phyloP scores from a whole-genome alignment of 1,140 invertebrate genomes.

The Aphaenogaster rudis region DNA sequence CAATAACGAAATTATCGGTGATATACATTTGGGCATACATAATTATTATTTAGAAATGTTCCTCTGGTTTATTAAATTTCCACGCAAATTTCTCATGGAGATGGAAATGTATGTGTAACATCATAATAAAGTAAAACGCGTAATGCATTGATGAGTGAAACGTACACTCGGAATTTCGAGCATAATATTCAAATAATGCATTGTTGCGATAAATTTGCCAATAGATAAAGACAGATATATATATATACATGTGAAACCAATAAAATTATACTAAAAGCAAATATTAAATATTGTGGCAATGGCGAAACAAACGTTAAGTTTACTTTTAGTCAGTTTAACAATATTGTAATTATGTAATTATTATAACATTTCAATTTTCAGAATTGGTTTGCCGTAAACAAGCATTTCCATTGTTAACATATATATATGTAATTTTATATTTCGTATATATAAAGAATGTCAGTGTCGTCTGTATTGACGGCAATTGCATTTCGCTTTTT shows the following conservation, averaged over 20 bases:
- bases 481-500: background rate
- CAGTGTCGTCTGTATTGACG: background rate
- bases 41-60: slow-evolving; percentile 56
- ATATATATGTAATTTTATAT: no score
- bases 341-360: background rate
- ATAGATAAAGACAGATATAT: slow-evolving; percentile 2
- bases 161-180: background rate
- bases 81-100: slow-evolving; percentile 29
- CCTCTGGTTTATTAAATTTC: slow-evolving; percentile 41
- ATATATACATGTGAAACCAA: background rate
- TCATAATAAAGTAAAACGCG: slow-evolving; percentile 39
- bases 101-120: slow-evolving; percentile 24
- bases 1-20: slow-evolving; percentile 18
- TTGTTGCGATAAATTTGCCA: slow-evolving; percentile 17
- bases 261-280: slow-evolving; percentile 22
- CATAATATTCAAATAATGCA: slow-evolving; percentile 23
- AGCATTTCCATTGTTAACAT: background rate
- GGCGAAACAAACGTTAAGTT: background rate
- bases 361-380: background rate
- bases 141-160: slow-evolving; percentile 29
- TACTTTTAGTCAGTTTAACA: background rate
- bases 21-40: background rate
- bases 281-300: slow-evolving; percentile 11
- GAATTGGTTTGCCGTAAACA: background rate
- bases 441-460: background rate